Evolutionary conservation across 2,888 invertebrate genomes (phyloP).

Genomic region (Lycocerus yunnanus): DNA sequence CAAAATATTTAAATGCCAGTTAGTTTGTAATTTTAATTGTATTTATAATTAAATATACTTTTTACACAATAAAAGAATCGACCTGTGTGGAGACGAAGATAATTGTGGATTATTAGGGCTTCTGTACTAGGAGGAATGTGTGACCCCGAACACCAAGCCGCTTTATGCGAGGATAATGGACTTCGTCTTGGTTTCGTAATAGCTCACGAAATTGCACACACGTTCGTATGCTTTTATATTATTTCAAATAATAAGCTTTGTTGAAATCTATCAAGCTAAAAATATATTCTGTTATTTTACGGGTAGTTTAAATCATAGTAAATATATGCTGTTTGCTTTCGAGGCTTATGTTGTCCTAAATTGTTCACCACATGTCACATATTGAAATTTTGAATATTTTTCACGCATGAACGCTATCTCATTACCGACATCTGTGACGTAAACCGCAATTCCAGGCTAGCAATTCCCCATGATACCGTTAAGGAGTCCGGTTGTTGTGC

Average conservation of each 20-base stretch:
- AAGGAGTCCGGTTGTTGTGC: slow-evolving; percentile 44
- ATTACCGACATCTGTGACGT: slow-evolving; percentile 23
- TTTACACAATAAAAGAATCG: slow-evolving; percentile 42
- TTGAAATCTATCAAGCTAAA: slow-evolving; percentile 21
- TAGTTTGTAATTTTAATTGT: not conserved
- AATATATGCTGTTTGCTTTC: slow-evolving; percentile 15
- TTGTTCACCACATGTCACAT: slow-evolving; percentile 43
- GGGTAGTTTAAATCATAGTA: slow-evolving; percentile 17
- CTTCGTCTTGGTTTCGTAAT: slow-evolving; percentile 61
- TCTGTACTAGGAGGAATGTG: slow-evolving; percentile 62
- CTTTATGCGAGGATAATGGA: slow-evolving; percentile 61
- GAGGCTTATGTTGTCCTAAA: slow-evolving; percentile 40
- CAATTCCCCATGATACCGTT: slow-evolving; percentile 47
- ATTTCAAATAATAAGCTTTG: slow-evolving; percentile 8
- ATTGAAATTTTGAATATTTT: slow-evolving; percentile 47
- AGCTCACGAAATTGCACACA: slow-evolving; percentile 65
- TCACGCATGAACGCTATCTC: slow-evolving; percentile 37
- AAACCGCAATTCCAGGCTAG: slow-evolving; percentile 41
- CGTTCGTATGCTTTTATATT: slow-evolving; percentile 52
- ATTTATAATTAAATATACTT: not conserved
- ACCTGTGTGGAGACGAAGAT: slow-evolving; percentile 49
- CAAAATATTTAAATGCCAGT: not conserved
- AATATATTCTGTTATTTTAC: slow-evolving; percentile 28
- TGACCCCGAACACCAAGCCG: slow-evolving; percentile 59
- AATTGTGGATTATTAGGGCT: slow-evolving; percentile 56